A percentile compares a stretch with the other conserved stretches of the same genome.
phyloP scores from a whole-genome alignment of 2,113 vertebrate species.

The Stigmatopora nigra region DNA sequence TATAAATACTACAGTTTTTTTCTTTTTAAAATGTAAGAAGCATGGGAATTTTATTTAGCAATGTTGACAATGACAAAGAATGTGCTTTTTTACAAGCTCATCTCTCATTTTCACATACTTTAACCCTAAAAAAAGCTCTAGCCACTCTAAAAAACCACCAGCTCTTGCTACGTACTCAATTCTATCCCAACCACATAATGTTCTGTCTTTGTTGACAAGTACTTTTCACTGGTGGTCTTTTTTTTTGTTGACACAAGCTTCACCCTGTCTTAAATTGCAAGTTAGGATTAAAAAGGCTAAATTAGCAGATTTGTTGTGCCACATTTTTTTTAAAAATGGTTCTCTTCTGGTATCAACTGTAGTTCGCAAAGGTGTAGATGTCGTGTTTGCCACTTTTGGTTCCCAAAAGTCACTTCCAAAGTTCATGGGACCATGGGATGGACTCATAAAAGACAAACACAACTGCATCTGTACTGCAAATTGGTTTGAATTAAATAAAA shows the following conservation, averaged over 20 bases:
- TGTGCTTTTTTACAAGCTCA: slow-evolving; percentile 2
- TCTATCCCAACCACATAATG: slow-evolving; percentile 37
- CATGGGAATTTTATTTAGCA: slow-evolving; percentile 15
- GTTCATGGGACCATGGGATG: slow-evolving; percentile 26
- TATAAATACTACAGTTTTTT: slow-evolving; percentile 23
- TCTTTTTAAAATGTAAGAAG: slow-evolving; percentile 13
- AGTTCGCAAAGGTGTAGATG: slow-evolving; percentile 60
- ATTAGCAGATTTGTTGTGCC: slow-evolving; percentile 41
- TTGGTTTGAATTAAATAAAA: neutral
- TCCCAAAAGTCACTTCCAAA: slow-evolving; percentile 41
- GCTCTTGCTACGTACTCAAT: slow-evolving; percentile 28
- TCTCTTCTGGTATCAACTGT: slow-evolving; percentile 52
- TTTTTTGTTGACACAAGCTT: slow-evolving; percentile 31
- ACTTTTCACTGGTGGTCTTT: slow-evolving; percentile 42
- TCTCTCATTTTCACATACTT: slow-evolving; percentile 37
- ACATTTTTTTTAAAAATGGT: slow-evolving; percentile 28
- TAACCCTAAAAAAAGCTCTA: slow-evolving; percentile 29
- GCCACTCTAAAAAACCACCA: slow-evolving; percentile 14
- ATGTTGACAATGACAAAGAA: slow-evolving; percentile 23
- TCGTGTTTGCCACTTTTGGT: slow-evolving; percentile 39
- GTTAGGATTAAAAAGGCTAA: slow-evolving; percentile 42
- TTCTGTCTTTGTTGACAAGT: slow-evolving; percentile 43
- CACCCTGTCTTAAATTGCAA: slow-evolving; percentile 57
- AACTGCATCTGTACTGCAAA: slow-evolving; percentile 19
- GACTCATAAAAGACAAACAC: slow-evolving; percentile 42